Evolutionary conservation across 2,797 vertebrate species (phyloP), one percentile per base, ranked within the genome.

Genomic region (Syndactyla subalaris): DNA sequence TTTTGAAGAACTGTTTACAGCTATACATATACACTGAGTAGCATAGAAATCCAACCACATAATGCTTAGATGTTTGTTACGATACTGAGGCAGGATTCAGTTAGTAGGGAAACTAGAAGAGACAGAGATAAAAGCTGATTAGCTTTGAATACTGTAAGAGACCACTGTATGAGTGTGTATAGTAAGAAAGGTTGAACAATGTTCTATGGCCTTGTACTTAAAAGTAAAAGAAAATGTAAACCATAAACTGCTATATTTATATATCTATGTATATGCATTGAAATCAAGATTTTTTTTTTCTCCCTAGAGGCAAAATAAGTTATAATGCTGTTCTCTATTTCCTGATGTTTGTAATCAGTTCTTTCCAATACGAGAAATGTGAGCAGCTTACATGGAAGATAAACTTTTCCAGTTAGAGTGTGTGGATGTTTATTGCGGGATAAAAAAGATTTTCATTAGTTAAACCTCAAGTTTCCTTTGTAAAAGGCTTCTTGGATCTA

Each of bases 121-220:
- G 7, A 46, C 51, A 15, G 7, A 22, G 75, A 30, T 54, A 49
- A 92, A 74, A 58, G 8, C 14, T 78, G 6, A 30, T 75, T 55
- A 66, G 7, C 29, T 59, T 38, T 83, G 59, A 49, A n/a, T 70
- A 21, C 9, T 77, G 2, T 38, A 57, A 46, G 15, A 83, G 15
- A 23, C 32, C 11, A 9, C 0, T 3, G 8, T 77, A 9, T 3
- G 29, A 55, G 20, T 29, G 6, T 12, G 18, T 27, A 29, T 3
- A 58, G 27, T 27, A 61, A 58, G 78, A 75, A 71, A 49, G 3
- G 10, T 9, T 72, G 49, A 66, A 39, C 7, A 76, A 70, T 87
- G 5, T 4, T 54, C 21, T 65, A 13, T 27, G 68, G 22, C 21
- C 66, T 87, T 36, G 20, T 10, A 55, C 30, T 65, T 72, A 26